phyloP scores from a whole-genome alignment of 2,888 invertebrate species.

The Alentia gelatinosa region DNA sequence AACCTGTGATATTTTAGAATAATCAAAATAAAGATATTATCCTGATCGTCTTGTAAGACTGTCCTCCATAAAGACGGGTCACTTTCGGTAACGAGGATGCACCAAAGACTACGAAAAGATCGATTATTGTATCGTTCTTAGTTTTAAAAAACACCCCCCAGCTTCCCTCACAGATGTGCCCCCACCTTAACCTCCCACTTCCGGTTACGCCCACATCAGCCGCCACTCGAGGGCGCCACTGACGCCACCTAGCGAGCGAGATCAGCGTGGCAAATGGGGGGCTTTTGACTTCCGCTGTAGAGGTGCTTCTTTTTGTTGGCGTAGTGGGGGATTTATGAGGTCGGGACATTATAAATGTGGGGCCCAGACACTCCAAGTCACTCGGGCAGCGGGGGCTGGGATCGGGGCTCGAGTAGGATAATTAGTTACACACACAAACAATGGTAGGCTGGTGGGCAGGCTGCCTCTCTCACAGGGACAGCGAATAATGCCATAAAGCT shows the following conservation, averaged over 20 bases:
- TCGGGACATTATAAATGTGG: conserved; percentile 21
- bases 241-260: neutral
- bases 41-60: too few species aligned
- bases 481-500: conserved; percentile 5
- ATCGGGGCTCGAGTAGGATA: conserved; percentile 6
- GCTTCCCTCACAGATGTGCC: too few species aligned
- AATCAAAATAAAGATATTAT: too few species aligned
- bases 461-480: neutral
- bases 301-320: conserved; percentile 23
- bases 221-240: neutral
- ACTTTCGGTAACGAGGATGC: too few species aligned
- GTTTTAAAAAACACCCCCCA: too few species aligned
- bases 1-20: too few species aligned
- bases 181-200: too few species aligned
- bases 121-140: too few species aligned
- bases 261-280: neutral
- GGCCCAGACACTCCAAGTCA: conserved; percentile 23
- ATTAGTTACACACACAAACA: conserved; percentile 45
- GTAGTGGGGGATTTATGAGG: conserved; percentile 3
- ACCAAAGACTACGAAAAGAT: too few species aligned
- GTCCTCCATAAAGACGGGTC: too few species aligned
- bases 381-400: neutral
- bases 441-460: neutral
- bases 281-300: neutral
- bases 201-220: neutral